Percentiles rank a stretch among this genome's conserved stretches.
Conservation (phyloP, 2,113 vertebrate species). For the Physeter macrocephalus region DNA sequence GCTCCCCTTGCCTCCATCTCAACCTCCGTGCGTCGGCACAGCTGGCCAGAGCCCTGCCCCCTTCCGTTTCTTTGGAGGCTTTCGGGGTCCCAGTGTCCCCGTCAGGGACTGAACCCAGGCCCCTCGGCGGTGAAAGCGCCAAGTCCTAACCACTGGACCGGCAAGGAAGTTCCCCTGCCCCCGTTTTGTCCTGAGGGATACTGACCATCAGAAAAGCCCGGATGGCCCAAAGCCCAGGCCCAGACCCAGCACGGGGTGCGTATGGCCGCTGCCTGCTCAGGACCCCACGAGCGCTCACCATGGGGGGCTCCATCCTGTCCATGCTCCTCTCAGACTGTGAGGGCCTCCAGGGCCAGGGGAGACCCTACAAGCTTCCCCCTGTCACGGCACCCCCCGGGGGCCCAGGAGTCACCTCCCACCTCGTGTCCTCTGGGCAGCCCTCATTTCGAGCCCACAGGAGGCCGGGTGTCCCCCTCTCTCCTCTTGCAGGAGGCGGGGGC, state of each 20-base stretch:
- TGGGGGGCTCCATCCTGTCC: accelerated
- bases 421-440: not conserved
- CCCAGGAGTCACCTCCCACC: not conserved
- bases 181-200: accelerated
- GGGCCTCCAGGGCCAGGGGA: not conserved
- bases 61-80: too few relatives aligned
- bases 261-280: not conserved
- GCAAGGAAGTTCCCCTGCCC: too few relatives aligned
- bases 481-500: accelerated
- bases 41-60: not conserved
- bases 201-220: not conserved
- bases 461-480: not conserved
- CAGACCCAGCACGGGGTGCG: accelerated
- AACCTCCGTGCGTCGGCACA: accelerated
- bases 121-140: too few relatives aligned
- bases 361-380: too few relatives aligned
- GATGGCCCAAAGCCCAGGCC: not conserved
- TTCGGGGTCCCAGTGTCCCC: too few relatives aligned
- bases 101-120: too few relatives aligned
- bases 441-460: not conserved
- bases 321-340: accelerated
- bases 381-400: not conserved
- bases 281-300: accelerated
- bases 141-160: too few relatives aligned
- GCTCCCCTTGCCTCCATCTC: not conserved